Conservation (phyloP, 2,888 invertebrate genomes). For the Pegoplata infirma region DNA sequence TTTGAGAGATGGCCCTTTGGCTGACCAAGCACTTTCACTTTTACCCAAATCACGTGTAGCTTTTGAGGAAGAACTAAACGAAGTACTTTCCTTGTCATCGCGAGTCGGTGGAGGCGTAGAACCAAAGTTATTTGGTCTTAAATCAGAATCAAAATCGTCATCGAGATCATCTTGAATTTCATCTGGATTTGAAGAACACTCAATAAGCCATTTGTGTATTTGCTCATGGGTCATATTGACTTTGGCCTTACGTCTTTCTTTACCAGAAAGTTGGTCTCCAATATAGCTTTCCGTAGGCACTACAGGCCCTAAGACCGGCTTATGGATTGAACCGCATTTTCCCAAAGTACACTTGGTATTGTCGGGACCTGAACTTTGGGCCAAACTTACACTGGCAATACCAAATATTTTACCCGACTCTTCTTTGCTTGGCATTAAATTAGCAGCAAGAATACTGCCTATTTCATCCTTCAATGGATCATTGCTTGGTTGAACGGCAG, state of each 20-base stretch:
- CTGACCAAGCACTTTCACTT: constrained; percentile 77
- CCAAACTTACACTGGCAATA: constrained; percentile 78
- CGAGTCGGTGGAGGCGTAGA: constrained; percentile 75
- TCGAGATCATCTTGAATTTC: constrained; percentile 78
- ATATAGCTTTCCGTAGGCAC: constrained; percentile 78
- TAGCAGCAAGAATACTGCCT: constrained; percentile 75
- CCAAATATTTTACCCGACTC: constrained; percentile 79
- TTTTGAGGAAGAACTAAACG: constrained; percentile 76
- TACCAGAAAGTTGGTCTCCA: constrained; percentile 77
- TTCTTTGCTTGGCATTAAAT: constrained; percentile 78
- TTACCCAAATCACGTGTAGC: constrained; percentile 75
- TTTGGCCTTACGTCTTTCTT: constrained; percentile 80
- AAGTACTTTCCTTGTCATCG: constrained; percentile 76
- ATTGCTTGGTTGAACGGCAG: constrained; percentile 51
- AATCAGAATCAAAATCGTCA: constrained; percentile 76
- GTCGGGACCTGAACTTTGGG: constrained; percentile 78
- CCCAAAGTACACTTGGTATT: constrained; percentile 78
- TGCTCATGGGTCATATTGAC: constrained; percentile 85
- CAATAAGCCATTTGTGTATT: constrained; percentile 83
- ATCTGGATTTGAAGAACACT: constrained; percentile 80
- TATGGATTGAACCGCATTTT: constrained; percentile 78
- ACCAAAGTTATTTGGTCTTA: constrained; percentile 73
- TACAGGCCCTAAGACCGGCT: constrained; percentile 77
- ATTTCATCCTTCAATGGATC: constrained; percentile 76
- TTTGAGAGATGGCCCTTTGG: constrained; percentile 77